Base-by-base conservation (phyloP, 1,140 invertebrate genomes). In the Melipona quadrifasciata region DNA sequence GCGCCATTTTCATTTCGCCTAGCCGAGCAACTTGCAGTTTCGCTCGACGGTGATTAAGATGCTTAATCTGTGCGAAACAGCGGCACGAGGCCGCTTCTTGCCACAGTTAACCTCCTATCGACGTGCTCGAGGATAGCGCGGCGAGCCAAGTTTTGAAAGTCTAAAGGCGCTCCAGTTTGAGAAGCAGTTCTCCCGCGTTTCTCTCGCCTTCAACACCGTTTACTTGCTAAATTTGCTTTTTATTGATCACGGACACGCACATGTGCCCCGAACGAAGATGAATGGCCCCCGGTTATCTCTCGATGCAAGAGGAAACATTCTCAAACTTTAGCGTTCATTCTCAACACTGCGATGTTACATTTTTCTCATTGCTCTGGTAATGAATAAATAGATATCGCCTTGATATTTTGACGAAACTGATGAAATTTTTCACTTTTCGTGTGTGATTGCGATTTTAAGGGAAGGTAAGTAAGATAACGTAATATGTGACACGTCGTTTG, bases 1-100 rank as follows among this genome's bases (percentile, higher is more conserved):
- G 24, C 24, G 47, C 47, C 24, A 73, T 73, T 73, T 53, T 73
- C 39, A 73, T 73, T 73, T 51, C n/a, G 53, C 71, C 24, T 24
- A 21, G 71, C 39, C 47, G 47, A 27, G 47, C 71, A 73, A 73
- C 53, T 73, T 73, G n/a, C 71, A 73, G 71, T 73, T 73, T 73
- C 27, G 24, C 39, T 53, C n/a, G 47, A 53, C 39, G 47, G 24
- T n/a, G 47, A 39, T 68, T 68, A 68, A 68, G 67, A 68, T 68
- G 34, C 67, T 68, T 68, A 68, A 68, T 68, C 67, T 68, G 34
- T 34, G 31, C 65, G 27, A 31, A n/a, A 5, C 34, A 5, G 39
- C 39, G 4, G 39, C 39, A 8, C 8, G 8, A 0, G 10, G 11
- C 67, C 67, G 39, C 34, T 68, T 68, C 67, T 68, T 39, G 31